A percentile compares a stretch with the other conserved stretches of the same genome.
These are phyloP conservation scores for Nannospalax galili DNA, from an alignment of 2,113 vertebrate genomes.

Conservation along the genomic window DNA sequence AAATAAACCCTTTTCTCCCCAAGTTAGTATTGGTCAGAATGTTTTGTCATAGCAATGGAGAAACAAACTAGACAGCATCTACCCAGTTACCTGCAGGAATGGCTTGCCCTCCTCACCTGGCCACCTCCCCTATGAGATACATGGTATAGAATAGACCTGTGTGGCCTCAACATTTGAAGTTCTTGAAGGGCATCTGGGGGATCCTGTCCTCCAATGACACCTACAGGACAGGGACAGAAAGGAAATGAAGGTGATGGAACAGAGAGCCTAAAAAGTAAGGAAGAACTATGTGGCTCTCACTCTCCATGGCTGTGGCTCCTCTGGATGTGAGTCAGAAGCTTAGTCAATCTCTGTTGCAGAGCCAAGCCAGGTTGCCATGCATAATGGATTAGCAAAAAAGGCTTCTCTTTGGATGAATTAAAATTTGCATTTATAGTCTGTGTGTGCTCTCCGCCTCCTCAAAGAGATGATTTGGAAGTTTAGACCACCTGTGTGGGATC, in stretches of 20 bases:
- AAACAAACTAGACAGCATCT: no score
- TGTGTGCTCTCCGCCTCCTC: background rate
- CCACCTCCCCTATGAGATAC: background rate
- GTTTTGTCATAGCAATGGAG: no score
- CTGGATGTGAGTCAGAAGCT: background rate
- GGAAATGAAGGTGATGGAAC: background rate
- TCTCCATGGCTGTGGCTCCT: background rate
- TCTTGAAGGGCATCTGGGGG: no score
- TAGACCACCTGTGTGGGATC: background rate
- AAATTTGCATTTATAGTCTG: background rate
- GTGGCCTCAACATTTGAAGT: background rate
- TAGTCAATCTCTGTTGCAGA: background rate
- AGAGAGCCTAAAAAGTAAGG: background rate
- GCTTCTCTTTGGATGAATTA: background rate
- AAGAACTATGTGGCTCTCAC: rapidly evolving
- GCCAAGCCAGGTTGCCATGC: rapidly evolving
- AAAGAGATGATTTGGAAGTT: background rate
- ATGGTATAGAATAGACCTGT: background rate
- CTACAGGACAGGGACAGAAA: background rate
- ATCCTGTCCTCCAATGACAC: background rate
- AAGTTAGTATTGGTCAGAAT: no score
- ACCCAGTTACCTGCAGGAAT: background rate
- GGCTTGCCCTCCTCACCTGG: background rate
- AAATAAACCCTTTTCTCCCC: no score
- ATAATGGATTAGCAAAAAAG: background rate